Conservation (phyloP, 2,888 invertebrate genomes). For the Galeruca laticollis region DNA sequence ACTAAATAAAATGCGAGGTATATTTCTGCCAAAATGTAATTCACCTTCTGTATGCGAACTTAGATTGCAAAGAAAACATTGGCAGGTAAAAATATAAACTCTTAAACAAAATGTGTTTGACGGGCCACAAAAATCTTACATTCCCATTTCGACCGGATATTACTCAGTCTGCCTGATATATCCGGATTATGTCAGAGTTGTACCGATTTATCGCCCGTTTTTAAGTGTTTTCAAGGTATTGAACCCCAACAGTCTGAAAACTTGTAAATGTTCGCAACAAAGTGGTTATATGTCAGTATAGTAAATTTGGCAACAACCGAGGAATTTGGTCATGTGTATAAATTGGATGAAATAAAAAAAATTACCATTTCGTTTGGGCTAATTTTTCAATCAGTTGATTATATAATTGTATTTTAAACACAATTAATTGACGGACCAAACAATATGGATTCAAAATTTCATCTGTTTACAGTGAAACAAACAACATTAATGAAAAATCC, state of each 20-base stretch:
- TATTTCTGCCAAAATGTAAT: no score
- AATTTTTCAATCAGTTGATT: no score
- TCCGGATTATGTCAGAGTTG: constrained; percentile 30
- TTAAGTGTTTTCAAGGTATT: constrained; percentile 23
- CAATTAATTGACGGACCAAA: no score
- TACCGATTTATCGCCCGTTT: constrained; percentile 8
- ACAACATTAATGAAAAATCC: no score
- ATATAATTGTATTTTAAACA: no score
- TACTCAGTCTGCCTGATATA: constrained; percentile 34
- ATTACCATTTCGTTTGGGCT: no score
- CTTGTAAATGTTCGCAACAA: background rate
- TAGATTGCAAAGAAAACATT: background rate
- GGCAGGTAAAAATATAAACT: constrained; percentile 33
- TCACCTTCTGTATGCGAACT: no score
- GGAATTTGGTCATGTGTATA: no score
- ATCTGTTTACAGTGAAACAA: no score
- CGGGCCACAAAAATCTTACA: constrained; percentile 27
- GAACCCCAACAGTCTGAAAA: constrained; percentile 21
- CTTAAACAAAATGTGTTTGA: background rate
- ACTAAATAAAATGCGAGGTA: no score
- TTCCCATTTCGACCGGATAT: constrained; percentile 38
- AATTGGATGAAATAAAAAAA: no score
- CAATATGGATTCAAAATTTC: no score
- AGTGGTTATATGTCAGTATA: background rate
- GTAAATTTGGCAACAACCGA: background rate